These are phyloP conservation scores for Patagioenas fasciata DNA, from an alignment of 2,113 vertebrate genomes.

Conservation along the genomic window DNA sequence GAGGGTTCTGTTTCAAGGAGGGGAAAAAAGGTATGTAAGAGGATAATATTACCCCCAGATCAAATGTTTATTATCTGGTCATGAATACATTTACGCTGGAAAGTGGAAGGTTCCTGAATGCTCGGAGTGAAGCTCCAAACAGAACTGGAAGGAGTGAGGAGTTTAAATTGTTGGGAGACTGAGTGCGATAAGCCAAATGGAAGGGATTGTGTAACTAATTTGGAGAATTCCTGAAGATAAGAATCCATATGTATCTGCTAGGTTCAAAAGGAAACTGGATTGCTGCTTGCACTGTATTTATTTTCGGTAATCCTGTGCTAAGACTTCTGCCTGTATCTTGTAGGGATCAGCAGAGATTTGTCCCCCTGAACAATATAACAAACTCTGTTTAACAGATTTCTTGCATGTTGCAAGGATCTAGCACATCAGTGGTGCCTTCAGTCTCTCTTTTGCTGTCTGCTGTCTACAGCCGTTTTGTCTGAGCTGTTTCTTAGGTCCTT, in stretches of 20 bases:
- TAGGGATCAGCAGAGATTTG: constrained; percentile 5
- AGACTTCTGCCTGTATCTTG: constrained; percentile 25
- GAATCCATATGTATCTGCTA: neutral
- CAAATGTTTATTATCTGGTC: neutral
- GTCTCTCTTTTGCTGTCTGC: neutral
- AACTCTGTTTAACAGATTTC: neutral
- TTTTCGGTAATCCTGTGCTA: constrained; percentile 31
- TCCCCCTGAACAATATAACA: neutral
- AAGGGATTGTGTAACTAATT: constrained; percentile 35
- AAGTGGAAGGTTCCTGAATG: neutral
- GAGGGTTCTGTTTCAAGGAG: neutral
- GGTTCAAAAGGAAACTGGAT: constrained; percentile 54
- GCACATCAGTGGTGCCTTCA: neutral
- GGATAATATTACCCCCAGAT: neutral
- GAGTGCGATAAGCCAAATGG: neutral
- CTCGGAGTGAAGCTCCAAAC: neutral
- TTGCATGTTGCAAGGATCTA: neutral
- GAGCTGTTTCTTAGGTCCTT: neutral
- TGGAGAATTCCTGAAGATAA: constrained; percentile 51
- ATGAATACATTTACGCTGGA: neutral
- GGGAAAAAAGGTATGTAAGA: neutral
- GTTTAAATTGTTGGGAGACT: neutral
- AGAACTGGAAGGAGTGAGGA: neutral
- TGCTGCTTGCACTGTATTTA: constrained; percentile 24
- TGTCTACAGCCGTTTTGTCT: neutral